A percentile compares a stretch with the other conserved stretches of the same genome.
Conservation (phyloP, 30 jellyfish, hydroid and myxozoan species). For the Mastigias papua region DNA sequence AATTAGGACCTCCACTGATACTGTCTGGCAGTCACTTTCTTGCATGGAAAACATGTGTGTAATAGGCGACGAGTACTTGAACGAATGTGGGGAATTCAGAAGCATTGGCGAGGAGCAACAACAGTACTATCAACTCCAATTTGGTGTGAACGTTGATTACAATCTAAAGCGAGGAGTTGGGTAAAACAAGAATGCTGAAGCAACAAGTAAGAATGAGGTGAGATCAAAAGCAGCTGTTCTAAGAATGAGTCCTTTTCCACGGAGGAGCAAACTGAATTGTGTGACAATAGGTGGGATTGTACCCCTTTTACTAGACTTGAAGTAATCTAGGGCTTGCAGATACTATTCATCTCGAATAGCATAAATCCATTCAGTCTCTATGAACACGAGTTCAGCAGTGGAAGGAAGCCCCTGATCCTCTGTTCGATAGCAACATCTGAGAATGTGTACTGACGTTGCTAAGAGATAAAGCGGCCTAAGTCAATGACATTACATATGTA, state of each 20-base stretch:
- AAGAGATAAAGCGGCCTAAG: conserved; percentile 18
- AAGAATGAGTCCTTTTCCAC: conserved; percentile 27
- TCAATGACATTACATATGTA: background rate
- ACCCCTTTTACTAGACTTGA: background rate
- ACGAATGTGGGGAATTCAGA: conserved; percentile 40
- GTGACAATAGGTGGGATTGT: conserved; percentile 39
- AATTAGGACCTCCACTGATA: no score
- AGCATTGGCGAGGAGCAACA: conserved; percentile 43
- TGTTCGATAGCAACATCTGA: conserved; percentile 28
- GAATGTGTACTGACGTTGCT: conserved; percentile 19
- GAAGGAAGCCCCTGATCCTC: conserved; percentile 19
- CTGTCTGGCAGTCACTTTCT: conserved; percentile 28
- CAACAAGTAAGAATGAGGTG: conserved; percentile 11
- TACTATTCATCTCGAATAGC: background rate
- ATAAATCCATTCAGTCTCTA: conserved; percentile 23
- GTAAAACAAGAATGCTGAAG: conserved; percentile 39
- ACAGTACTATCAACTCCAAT: conserved; percentile 42
- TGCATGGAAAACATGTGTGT: conserved; percentile 25
- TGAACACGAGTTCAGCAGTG: conserved; percentile 4
- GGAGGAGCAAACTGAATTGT: conserved; percentile 10
- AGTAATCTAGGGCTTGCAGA: conserved; percentile 7
- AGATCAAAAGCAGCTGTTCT: conserved; percentile 20
- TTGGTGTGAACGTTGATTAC: conserved; percentile 14
- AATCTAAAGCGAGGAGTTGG: conserved; percentile 20
- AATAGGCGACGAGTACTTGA: conserved; percentile 35